Base-by-base conservation (phyloP, 2,113 vertebrate species). In the Merops nubicus region DNA sequence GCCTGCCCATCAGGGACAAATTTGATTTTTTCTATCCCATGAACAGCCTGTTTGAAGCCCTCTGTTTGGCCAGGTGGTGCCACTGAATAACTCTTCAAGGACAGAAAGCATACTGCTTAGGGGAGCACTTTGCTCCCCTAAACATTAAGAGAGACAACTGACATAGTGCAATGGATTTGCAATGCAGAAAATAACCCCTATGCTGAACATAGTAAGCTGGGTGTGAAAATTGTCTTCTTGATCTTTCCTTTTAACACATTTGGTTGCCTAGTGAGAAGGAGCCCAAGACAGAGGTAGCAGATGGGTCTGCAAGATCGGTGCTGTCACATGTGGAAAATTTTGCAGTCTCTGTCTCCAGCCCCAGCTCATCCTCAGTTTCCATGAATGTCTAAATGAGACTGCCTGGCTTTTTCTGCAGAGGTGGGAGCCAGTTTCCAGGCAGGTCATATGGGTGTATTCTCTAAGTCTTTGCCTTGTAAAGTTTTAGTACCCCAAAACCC, bases 381-480 rank as follows among this genome's bases (percentile, higher is more conserved):
- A 77, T 63, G 82, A 95, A 94, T 86, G 78, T 75, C 72, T 95
- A 94, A 93, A 73, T 94, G 92, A 93, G 82, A 48, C 88, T 80
- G 92, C 82, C 91, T 95, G 90, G 85, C 74, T 91, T 93, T 96
- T 90, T 95, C 95, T 48, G 0, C 50, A 85, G 83, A 62, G 82
- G 67, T 85, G 82, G 91, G 63, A 97, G 91, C 82, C 96, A 94
- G 91, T 95, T 96, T 96, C 92, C 85, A 93, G 78, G 67, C 91
- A 96, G 85, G 94, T 88, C 83, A 94, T 88, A 93, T 84, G 95
- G 91, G 75, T 91, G 83, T 93, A 95, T 81, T 88, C 88, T 74
- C 21, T 73, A 83, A 94, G 68, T 63, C 79, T 69, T 79, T 50
- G 91, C 72, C 85, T 94, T 86, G 92, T 91, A 70, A 95, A 91